Base-by-base conservation (phyloP, 2,888 invertebrate genomes). In the Harmothoe impar region DNA sequence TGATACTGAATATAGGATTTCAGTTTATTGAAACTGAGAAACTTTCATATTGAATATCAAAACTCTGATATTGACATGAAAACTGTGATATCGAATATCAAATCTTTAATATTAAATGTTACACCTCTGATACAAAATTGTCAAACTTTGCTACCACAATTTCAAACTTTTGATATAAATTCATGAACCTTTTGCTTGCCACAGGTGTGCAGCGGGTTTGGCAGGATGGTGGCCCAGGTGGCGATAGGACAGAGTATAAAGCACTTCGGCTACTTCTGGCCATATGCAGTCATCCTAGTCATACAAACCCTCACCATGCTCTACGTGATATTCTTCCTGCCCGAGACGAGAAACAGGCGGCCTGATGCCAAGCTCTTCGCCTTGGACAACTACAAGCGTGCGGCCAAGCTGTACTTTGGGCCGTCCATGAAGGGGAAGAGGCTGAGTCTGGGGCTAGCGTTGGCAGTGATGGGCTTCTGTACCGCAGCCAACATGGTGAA, bases 321-420 rank as follows among this genome's bases (percentile, higher is more conserved):
- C 15, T 89, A 89, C 89, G 35, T 72, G n/a, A 33, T 89, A 0
- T 89, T 89, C 68, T 17, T 89, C 20, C 43, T 89, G 0, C 89
- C 89, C 17, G 89, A 89, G 25, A 62, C 89, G 1, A 12, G 62
- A 33, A 23, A 68, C 62, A 62, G n/a, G 25, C 25, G 20, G 5
- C 89, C 89, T 12, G 33, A 89, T 31, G 23, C 62, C 17, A 68
- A 20, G 0, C 72, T 89, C n/a, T n/a, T 89, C 10, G 3, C 33
- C 33, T 89, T 31, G 1, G 68, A 89, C 5, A 12, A 68, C 35
- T 68, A 35, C 23, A 68, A n/a, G 35, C 0, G 20, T 1, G 23
- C 43, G 3, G 23, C 25, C 62, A 20, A 25, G 31, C 68, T 89
- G 31, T 89, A 68, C 89, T 23, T 62, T 25, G 56, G 72, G 3